Evolutionary conservation across 2,113 vertebrate species (phyloP).

Genomic region (Pleuronectes platessa): DNA sequence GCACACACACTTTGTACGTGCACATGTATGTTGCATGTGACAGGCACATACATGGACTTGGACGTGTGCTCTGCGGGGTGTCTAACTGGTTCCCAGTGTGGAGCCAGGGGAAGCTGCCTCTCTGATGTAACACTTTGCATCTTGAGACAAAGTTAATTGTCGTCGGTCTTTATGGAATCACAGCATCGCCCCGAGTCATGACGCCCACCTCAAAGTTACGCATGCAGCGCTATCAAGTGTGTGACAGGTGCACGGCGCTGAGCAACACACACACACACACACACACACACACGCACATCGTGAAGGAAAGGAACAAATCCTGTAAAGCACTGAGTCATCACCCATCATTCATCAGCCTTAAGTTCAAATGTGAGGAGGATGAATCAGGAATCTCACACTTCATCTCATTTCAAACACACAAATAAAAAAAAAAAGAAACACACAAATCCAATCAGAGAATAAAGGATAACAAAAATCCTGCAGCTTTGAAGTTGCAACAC

Average conservation of each 20-base stretch:
- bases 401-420: background rate
- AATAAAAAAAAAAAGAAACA: background rate
- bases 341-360: background rate
- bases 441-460: background rate
- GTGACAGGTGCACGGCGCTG: conserved; percentile 45
- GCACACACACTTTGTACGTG: background rate
- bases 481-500: conserved; percentile 61
- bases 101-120: background rate
- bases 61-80: background rate
- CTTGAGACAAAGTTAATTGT: conserved; percentile 30
- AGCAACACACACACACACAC: background rate
- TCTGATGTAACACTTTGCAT: background rate
- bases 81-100: background rate
- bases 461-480: background rate
- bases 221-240: background rate
- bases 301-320: background rate
- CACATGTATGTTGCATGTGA: background rate
- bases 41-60: background rate
- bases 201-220: conserved; percentile 20
- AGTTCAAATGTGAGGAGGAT: conserved; percentile 6
- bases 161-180: background rate
- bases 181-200: too few species aligned
- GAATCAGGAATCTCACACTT: background rate
- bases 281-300: background rate
- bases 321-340: background rate